These are phyloP conservation scores for Galbula dea DNA, from an alignment of 2,113 vertebrate genomes.

Conservation along the genomic window DNA sequence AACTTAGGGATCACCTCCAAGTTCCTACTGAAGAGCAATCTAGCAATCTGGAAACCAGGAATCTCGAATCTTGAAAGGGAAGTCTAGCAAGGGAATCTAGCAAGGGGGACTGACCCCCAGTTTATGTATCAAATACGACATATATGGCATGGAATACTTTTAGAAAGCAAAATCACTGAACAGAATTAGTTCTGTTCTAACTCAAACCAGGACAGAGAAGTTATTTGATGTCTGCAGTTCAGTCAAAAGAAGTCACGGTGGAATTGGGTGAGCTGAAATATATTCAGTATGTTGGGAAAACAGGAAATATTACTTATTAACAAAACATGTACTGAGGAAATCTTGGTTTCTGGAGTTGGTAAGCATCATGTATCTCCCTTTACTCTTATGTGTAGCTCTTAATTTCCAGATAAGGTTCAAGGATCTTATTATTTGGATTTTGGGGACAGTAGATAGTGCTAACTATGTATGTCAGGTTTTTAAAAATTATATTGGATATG, in stretches of 20 bases:
- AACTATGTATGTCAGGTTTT: background rate
- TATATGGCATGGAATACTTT: too few relatives aligned
- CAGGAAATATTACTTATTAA: background rate
- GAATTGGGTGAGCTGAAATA: background rate
- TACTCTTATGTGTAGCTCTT: background rate
- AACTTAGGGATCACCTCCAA: too few relatives aligned
- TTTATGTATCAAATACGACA: too few relatives aligned
- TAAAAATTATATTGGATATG: background rate
- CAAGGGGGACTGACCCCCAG: too few relatives aligned
- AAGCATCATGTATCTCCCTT: background rate
- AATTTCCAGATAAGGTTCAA: background rate
- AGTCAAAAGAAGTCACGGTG: background rate
- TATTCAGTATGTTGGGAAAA: background rate
- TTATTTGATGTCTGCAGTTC: background rate
- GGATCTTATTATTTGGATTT: background rate
- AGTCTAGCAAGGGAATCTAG: too few relatives aligned
- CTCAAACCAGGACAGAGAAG: too few relatives aligned
- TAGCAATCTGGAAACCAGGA: too few relatives aligned
- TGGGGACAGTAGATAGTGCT: background rate
- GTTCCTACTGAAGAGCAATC: too few relatives aligned
- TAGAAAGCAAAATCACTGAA: too few relatives aligned
- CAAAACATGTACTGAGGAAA: background rate
- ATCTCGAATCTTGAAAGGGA: too few relatives aligned
- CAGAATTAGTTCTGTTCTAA: too few relatives aligned
- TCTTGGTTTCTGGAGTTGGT: background rate